Conservation (phyloP, 2,113 vertebrate genomes). For the Mobula hypostoma region DNA sequence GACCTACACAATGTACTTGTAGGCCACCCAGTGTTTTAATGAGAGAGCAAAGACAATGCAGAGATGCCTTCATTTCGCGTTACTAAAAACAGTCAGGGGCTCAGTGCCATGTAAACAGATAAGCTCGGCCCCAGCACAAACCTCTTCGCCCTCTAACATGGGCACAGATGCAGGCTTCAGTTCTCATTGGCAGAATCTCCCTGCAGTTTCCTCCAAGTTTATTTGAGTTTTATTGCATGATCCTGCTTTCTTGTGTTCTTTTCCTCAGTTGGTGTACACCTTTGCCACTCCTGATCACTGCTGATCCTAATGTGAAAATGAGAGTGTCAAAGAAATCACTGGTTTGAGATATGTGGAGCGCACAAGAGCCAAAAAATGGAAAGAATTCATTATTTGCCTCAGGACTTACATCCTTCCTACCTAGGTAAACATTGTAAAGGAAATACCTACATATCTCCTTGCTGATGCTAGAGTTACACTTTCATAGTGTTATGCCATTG, state of each 20-base stretch:
- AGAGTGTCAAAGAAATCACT: background rate
- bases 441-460: background rate
- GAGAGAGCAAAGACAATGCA: background rate
- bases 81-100: background rate
- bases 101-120: background rate
- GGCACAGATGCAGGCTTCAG: background rate
- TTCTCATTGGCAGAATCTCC: background rate
- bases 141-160: background rate
- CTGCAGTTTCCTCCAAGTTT: background rate
- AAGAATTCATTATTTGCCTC: background rate
- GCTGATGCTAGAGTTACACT: background rate
- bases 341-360: background rate
- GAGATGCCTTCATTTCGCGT: background rate
- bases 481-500: background rate
- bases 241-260: background rate
- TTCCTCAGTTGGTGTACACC: background rate
- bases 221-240: background rate
- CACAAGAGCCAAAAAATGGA: background rate
- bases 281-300: background rate
- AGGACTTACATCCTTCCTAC: background rate
- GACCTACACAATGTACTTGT: background rate
- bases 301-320: background rate
- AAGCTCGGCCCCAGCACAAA: background rate
- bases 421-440: background rate
- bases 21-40: background rate